Evolutionary conservation across 2,888 invertebrate species (phyloP), one percentile per base, ranked within the genome.

Genomic region (Himalopsyche anomala): DNA sequence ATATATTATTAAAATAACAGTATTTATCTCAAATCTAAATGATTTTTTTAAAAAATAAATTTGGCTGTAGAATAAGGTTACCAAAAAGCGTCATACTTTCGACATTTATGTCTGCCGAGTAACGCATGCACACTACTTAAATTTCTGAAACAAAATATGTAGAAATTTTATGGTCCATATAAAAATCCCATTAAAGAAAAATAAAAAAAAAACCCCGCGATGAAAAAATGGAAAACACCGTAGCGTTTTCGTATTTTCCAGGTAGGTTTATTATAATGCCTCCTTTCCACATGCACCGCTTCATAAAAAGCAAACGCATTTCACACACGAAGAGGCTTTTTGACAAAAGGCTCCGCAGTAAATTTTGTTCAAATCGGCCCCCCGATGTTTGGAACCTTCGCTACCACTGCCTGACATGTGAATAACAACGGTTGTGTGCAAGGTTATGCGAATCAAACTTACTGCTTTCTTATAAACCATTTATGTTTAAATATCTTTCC

Each of bases 101-200:
- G n/a, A 19, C 62, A 62, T 62, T 62, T 62, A 62, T 62, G 62
- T 9, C 62, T 8, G 62, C 9, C 8, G 9, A 19, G 19, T 62
- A 19, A 19, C 19, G 62, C 19, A 62, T 19, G 19, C 19, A 62
- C 62, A 62, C 62, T 62, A 62, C 62, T 19, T 17, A 62, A 51
- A 51, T 15, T 11, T 19, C 62, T 62, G 28, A 8, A 62, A 62
- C 62, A 62, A 62, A 62, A 62, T 62, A 62, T 19, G 62, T 62
- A 62, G 62, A 62, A 62, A 62, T 62, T 62, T 62, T 62, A 62
- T 62, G 62, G 62, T 62, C 62, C 62, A 62, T 62, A 62, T 62
- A 62, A 62, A 62, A 62, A 28, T 62, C 62, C 28, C 62, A 62
- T 62, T 62, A 62, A 62, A 62, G 62, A 62, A 62, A 62, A 19